Percentiles rank a stretch among this genome's conserved stretches.
phyloP scores from a whole-genome alignment of 2,113 vertebrate genomes.

The Corythornis vintsioides region DNA sequence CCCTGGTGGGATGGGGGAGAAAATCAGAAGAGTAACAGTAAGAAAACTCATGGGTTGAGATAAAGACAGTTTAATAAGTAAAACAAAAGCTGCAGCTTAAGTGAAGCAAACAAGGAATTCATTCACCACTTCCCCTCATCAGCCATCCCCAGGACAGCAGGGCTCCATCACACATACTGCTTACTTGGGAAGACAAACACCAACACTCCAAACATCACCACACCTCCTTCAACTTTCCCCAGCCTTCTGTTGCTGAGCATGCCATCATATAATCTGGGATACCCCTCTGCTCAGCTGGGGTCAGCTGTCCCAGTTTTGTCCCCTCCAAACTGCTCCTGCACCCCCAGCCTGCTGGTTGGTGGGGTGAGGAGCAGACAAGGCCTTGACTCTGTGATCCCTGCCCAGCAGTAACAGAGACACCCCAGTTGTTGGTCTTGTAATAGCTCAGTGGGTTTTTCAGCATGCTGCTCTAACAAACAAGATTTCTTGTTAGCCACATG shows the following conservation, averaged over 20 bases:
- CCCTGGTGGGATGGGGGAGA: background rate
- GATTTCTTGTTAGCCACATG: background rate
- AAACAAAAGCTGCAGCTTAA: background rate
- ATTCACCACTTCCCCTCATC: accelerated
- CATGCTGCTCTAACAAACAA: background rate
- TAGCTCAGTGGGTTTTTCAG: background rate
- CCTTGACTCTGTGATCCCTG: background rate
- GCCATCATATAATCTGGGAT: accelerated
- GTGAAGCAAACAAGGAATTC: background rate
- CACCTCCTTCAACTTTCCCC: too few species aligned
- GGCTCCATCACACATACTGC: accelerated
- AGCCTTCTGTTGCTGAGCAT: background rate
- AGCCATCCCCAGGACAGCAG: background rate
- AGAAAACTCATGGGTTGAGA: background rate
- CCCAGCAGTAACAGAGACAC: background rate
- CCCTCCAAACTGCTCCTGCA: background rate
- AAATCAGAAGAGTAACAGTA: background rate
- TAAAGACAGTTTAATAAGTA: background rate
- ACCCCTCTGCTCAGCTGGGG: background rate
- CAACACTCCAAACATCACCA: accelerated
- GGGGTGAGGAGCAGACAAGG: background rate
- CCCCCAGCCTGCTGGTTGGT: background rate
- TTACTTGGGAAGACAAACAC: background rate
- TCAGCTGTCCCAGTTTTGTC: background rate
- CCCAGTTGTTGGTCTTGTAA: background rate